Conservation (phyloP, 2,113 vertebrate genomes). For the Podarcis muralis region DNA sequence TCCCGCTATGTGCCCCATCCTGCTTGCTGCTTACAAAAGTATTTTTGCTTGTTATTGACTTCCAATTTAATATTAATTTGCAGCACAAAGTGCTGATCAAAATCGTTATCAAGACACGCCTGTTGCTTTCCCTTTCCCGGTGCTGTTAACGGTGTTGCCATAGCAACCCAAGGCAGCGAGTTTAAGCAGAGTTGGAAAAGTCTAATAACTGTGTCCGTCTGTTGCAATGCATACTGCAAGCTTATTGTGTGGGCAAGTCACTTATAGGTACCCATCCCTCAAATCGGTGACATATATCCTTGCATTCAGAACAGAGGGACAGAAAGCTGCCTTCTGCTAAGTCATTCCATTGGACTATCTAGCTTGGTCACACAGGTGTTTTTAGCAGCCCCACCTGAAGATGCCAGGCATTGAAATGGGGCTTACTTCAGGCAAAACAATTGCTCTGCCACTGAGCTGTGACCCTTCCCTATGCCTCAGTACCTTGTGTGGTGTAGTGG, state of each 20-base stretch:
- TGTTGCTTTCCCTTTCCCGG: slow-evolving; percentile 9
- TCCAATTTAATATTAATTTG: slow-evolving; percentile 61
- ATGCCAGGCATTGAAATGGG: no score
- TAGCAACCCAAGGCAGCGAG: slow-evolving; percentile 46
- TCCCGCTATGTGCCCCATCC: slow-evolving; percentile 21
- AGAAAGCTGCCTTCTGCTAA: no score
- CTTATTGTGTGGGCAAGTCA: background rate
- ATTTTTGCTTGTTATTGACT: slow-evolving; percentile 57
- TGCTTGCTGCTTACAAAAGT: slow-evolving; percentile 31
- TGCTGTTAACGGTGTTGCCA: slow-evolving; percentile 24
- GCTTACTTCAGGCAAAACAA: no score
- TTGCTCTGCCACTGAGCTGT: no score
- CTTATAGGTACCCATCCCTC: background rate
- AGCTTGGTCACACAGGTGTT: no score
- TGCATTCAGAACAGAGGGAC: background rate
- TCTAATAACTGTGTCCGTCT: slow-evolving; percentile 4
- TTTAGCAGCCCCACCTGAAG: no score
- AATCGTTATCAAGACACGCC: slow-evolving; percentile 36
- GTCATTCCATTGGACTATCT: no score
- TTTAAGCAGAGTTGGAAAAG: slow-evolving; percentile 11
- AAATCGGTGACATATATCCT: background rate
- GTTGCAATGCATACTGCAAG: background rate
- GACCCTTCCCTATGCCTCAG: background rate
- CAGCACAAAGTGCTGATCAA: slow-evolving; percentile 53
- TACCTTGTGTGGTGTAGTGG: no score